Base-by-base conservation (phyloP, 2,797 vertebrate species). In the Benthosema pterotum region DNA sequence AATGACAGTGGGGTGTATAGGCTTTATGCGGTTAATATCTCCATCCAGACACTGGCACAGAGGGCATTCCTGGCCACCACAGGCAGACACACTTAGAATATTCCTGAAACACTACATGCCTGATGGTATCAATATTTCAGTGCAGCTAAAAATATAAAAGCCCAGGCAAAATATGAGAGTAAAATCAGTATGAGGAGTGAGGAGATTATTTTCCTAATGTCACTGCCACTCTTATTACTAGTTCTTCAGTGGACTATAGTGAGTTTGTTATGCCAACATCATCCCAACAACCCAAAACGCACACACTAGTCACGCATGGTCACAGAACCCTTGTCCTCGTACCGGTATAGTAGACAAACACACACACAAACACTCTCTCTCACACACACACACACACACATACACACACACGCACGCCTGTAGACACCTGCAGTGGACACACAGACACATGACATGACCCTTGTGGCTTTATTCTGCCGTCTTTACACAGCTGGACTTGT, bases 91-190 rank as follows among this genome's bases (percentile, higher is more conserved):
- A 45, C 57, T 32, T 43, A 45, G 22, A 53, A 25, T 11, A 25
- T 42, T 17, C 42, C 46, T 75, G 66, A 85, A 80, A 78, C 59
- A 79, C 77, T 77, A 67, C 54, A 1, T 47, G 52, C 61, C 72
- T 71, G 67, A 72, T 13, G 19, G 5, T 38, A 83, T 83, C 52
- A 89, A 82, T 84, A 84, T 73, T 84, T 64, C 60, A 86, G 60
- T 5, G 13, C 15, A 14, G 79, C 75, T 84, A 81, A 83, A 85
- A 83, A 83, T 80, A 81, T 11, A 42, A 42, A 19, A 4, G 17
- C 17, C 52, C 62, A 13, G 51, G 52, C 59, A 14, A 15, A 42
- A 45, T 48, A 53, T 57, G 9, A 22, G 48, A 56, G 19, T 38
- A 38, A 38, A 38, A 9, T 38, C 9, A 11, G 32, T 38, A 9